A percentile compares a stretch with the other conserved stretches of the same genome.
These are phyloP conservation scores for Pristionchus exspectatus DNA, from an alignment of 2,888 invertebrate genomes.

Conservation along the genomic window DNA sequence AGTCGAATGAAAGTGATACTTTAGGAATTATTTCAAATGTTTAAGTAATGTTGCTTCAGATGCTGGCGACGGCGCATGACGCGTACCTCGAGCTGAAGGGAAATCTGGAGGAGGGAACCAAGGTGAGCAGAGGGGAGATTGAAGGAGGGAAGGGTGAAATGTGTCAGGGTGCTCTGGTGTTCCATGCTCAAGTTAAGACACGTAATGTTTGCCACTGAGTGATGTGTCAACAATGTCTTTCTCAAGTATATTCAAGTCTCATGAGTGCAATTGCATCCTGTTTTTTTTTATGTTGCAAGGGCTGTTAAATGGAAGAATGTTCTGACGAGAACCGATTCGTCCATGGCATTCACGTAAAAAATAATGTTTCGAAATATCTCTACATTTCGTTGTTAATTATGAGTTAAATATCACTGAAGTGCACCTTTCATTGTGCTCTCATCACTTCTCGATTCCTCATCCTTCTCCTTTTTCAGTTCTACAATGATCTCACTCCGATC, in stretches of 20 bases:
- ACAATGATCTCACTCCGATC: constrained; percentile 85
- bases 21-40: no score
- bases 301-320: background rate
- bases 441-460: background rate
- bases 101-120: constrained; percentile 95
- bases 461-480: constrained; percentile 80
- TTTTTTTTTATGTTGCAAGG: background rate
- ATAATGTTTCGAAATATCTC: no score
- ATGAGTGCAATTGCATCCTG: no score
- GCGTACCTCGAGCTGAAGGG: constrained; percentile 91
- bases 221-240: no score
- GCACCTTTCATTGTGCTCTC: background rate
- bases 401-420: no score
- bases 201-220: no score
- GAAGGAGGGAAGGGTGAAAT: background rate
- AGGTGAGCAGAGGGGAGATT: constrained; percentile 83
- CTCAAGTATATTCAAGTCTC: no score
- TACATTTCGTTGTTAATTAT: no score
- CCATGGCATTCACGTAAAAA: no score
- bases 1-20: background rate
- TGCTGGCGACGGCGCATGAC: constrained; percentile 92
- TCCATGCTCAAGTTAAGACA: no score
- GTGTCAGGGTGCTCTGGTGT: background rate
- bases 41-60: constrained; percentile 78
- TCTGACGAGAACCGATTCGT: background rate